phyloP scores from a whole-genome alignment of 2,888 invertebrate species.

The Ceratothoa steindachneri region DNA sequence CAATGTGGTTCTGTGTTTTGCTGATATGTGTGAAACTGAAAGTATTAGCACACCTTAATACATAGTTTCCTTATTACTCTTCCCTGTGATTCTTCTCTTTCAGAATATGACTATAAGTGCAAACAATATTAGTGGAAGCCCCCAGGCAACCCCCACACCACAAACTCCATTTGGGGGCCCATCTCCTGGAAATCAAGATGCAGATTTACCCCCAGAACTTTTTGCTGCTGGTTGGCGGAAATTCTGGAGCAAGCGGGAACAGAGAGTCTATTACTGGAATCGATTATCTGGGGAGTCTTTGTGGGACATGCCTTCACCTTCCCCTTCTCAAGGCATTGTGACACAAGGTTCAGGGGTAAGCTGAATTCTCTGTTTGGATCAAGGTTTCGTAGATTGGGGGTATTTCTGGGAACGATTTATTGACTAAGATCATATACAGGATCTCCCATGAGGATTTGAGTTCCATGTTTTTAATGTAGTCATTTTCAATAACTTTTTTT shows the following conservation, averaged over 20 bases:
- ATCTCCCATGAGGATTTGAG: not conserved
- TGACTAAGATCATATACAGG: no score
- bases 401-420: no score
- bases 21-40: no score
- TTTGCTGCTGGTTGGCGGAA: constrained; percentile 90
- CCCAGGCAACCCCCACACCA: constrained; percentile 3
- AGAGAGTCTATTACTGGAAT: constrained; percentile 94
- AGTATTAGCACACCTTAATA: no score
- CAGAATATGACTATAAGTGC: not conserved
- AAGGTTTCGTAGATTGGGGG: no score
- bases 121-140: constrained; percentile 1
- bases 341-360: not conserved
- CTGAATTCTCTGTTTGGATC: no score
- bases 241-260: constrained; percentile 94
- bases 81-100: no score
- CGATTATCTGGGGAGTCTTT: constrained; percentile 91
- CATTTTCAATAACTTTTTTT: no score
- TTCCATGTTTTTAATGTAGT: no score
- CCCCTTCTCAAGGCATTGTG: not conserved
- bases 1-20: no score
- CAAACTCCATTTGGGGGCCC: constrained; percentile 14
- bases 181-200: constrained; percentile 50
- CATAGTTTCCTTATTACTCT: no score
- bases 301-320: constrained; percentile 79
- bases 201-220: constrained; percentile 63